phyloP scores from a whole-genome alignment of 1,140 invertebrate species.

The Scaptomyza graminum region DNA sequence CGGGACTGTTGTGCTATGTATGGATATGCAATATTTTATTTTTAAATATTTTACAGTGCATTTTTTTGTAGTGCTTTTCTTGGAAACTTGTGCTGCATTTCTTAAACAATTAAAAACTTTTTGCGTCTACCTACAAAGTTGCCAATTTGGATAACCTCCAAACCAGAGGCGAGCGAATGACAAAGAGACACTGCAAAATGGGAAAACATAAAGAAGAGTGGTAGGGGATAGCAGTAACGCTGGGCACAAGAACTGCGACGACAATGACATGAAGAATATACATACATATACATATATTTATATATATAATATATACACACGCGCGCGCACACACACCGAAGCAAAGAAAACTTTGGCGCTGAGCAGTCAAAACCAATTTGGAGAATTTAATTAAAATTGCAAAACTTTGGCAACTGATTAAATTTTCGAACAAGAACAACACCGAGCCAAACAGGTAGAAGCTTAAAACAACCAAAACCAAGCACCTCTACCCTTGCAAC shows the following conservation, averaged over 20 bases:
- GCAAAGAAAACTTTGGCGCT: slow-evolving; percentile 76
- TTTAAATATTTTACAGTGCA: background rate
- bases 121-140: slow-evolving; percentile 74
- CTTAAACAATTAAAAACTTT: slow-evolving; percentile 78
- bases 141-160: slow-evolving; percentile 80
- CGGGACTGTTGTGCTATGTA: no score
- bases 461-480: slow-evolving; percentile 65
- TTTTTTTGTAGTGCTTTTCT: slow-evolving; percentile 37
- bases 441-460: slow-evolving; percentile 62
- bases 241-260: slow-evolving; percentile 35
- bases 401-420: slow-evolving; percentile 83
- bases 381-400: slow-evolving; percentile 83
- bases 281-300: background rate
- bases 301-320: background rate
- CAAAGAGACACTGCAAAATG: slow-evolving; percentile 46
- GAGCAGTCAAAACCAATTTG: slow-evolving; percentile 82
- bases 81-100: slow-evolving; percentile 51
- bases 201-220: slow-evolving; percentile 2
- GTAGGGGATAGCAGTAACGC: background rate
- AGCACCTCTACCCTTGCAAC: background rate
- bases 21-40: no score
- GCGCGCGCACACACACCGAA: slow-evolving; percentile 9
- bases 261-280: slow-evolving; percentile 55
- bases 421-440: slow-evolving; percentile 68
- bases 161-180: slow-evolving; percentile 56